These are phyloP conservation scores for Gnatocerus cornutus DNA, from an alignment of 2,888 invertebrate genomes.

Conservation along the genomic window DNA sequence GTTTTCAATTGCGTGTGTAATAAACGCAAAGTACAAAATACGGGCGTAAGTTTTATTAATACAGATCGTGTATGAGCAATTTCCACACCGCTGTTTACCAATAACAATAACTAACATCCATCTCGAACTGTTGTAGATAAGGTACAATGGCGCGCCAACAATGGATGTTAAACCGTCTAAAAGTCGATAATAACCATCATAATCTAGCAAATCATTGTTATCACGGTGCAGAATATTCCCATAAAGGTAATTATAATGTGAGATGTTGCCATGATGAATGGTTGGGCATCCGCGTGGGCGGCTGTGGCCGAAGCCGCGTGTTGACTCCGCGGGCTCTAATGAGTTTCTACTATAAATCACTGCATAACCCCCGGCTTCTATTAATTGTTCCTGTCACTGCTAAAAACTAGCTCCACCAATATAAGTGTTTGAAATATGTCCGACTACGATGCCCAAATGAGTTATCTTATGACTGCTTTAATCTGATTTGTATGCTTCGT, in stretches of 20 bases:
- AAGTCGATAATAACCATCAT: slow-evolving; percentile 50
- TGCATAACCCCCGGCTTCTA: slow-evolving; percentile 63
- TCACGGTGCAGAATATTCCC: slow-evolving; percentile 55
- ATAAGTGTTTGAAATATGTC: slow-evolving; percentile 59
- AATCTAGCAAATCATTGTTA: slow-evolving; percentile 56
- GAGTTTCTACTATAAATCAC: slow-evolving; percentile 68
- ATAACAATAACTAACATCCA: slow-evolving; percentile 56
- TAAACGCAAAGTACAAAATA: slow-evolving; percentile 39
- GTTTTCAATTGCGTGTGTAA: slow-evolving; percentile 39
- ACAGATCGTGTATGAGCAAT: slow-evolving; percentile 54
- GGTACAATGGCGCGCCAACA: slow-evolving; percentile 40
- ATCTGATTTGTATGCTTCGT: slow-evolving; percentile 57
- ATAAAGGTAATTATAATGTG: slow-evolving; percentile 56
- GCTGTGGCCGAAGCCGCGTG: slow-evolving; percentile 53
- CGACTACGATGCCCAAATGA: slow-evolving; percentile 42
- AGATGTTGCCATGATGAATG: slow-evolving; percentile 56
- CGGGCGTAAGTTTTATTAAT: slow-evolving; percentile 55
- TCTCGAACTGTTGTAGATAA: slow-evolving; percentile 20
- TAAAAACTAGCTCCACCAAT: slow-evolving; percentile 61
- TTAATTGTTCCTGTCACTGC: slow-evolving; percentile 67
- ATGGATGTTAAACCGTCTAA: slow-evolving; percentile 49
- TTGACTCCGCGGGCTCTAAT: slow-evolving; percentile 66
- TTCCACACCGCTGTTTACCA: slow-evolving; percentile 54
- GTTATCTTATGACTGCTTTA: slow-evolving; percentile 50
- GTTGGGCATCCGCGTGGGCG: slow-evolving; percentile 53